phyloP scores from a whole-genome alignment of 2,797 vertebrate species.

The Myotis myotis region DNA sequence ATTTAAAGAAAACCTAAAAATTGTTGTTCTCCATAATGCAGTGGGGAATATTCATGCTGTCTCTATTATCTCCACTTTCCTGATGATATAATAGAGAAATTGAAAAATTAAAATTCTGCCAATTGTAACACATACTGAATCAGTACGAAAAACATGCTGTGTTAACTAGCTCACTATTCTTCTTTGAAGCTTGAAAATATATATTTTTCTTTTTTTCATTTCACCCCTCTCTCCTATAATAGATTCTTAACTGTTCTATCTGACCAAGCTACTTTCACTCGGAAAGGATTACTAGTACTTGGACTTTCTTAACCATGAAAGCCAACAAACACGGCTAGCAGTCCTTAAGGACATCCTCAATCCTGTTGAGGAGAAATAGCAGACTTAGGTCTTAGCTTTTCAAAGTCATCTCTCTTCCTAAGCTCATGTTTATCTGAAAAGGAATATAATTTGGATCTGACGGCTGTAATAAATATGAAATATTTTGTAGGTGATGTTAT shows the following conservation, averaged over 20 bases:
- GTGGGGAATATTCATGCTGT: background rate
- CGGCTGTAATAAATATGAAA: slow-evolving; percentile 21
- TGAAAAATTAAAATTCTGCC: background rate
- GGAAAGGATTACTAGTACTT: slow-evolving; percentile 51
- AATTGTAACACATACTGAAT: background rate
- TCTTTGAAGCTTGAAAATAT: background rate
- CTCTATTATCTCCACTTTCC: background rate
- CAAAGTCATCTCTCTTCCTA: slow-evolving; percentile 40
- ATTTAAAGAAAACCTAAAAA: slow-evolving; percentile 27
- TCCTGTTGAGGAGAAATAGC: slow-evolving; percentile 37
- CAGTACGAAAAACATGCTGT: background rate
- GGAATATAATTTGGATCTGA: background rate
- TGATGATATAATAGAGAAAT: background rate
- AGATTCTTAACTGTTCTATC: slow-evolving; percentile 11
- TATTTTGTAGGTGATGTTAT: background rate
- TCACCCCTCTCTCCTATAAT: background rate
- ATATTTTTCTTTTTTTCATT: background rate
- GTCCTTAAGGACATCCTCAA: background rate
- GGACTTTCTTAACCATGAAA: slow-evolving; percentile 55
- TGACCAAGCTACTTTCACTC: slow-evolving; percentile 25
- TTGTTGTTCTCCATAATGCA: background rate
- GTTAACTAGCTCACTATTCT: background rate
- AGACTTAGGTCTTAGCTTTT: slow-evolving; percentile 51
- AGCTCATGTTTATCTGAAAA: slow-evolving; percentile 60
- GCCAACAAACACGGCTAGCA: background rate